Evolutionary conservation across 2,113 vertebrate genomes (phyloP), one percentile per base, ranked within the genome.

Genomic region (Thunnus thynnus): DNA sequence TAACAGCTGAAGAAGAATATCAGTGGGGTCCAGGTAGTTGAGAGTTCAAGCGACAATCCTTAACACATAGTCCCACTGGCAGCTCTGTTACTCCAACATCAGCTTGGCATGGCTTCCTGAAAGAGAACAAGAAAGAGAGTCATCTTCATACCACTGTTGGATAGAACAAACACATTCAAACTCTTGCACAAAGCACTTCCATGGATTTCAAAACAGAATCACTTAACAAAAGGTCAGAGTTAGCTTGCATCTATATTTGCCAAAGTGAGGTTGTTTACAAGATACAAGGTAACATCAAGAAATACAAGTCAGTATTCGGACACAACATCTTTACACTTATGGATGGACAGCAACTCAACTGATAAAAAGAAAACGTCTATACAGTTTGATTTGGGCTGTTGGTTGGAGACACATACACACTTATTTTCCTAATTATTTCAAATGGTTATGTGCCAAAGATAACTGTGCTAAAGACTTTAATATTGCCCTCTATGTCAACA

Each of bases 41-140:
- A 87, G 92, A 90, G 76, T 89, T 92, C 63, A 81, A 25, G 16
- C 61, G 71, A 25, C 3, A 76, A 7, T 89, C 88, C 69, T 90
- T 95, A 97, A 94, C 91, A 94, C 96, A 97, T 96, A 78, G 86
- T 96, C 94, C 74, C 87, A 80, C 56, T 51, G 63, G 86, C 46
- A 91, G 93, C 88, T 94, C 79, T 64, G 84, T 86, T 76, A 82
- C 74, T 88, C 85, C 87, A 55, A 82, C 58, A 66, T 85, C 80
- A 87, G 79, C 83, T 58, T 81, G 58, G 69, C 88, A 89, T 90
- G 70, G 85, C 72, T 88, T 82, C 54, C 82, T 88, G 88, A 76
- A 83, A 86, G 46, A 87, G 58, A 89, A 47, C 13, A 3, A 82
- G 25, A 81, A 16, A 80, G 68, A 76, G 8, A 44, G n/a, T 61